A percentile compares a stretch with the other conserved stretches of the same genome.
phyloP scores from a whole-genome alignment of 2,113 vertebrate species.

The Carollia perspicillata region DNA sequence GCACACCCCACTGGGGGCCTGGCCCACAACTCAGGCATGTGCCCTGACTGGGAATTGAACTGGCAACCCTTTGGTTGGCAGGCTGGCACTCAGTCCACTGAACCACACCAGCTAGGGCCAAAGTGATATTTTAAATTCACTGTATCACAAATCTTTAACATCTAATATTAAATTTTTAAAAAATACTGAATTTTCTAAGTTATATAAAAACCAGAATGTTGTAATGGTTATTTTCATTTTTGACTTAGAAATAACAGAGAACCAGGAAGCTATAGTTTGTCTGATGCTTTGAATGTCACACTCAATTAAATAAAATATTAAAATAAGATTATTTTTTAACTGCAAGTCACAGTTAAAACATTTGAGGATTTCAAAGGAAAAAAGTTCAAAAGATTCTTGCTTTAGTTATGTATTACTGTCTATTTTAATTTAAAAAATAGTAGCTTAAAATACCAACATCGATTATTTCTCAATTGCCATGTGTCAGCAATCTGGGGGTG shows the following conservation, averaged over 20 bases:
- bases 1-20: no score
- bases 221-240: neutral
- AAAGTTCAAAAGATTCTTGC: neutral
- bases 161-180: neutral
- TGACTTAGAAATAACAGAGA: neutral
- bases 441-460: neutral
- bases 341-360: neutral
- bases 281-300: neutral
- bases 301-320: slow-evolving; percentile 3
- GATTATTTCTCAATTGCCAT: neutral
- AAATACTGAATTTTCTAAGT: neutral
- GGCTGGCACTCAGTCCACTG: no score
- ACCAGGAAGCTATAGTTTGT: neutral
- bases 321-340: neutral
- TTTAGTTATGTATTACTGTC: neutral
- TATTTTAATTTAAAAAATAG: neutral
- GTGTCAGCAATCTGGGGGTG: neutral
- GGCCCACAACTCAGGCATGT: no score
- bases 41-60: no score
- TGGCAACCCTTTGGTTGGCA: no score
- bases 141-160: neutral
- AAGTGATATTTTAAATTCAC: neutral
- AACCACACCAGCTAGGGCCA: neutral
- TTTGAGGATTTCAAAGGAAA: neutral
- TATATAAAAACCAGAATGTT: neutral